phyloP scores from a whole-genome alignment of 2,797 vertebrate species.

The Tarsius wallacei region DNA sequence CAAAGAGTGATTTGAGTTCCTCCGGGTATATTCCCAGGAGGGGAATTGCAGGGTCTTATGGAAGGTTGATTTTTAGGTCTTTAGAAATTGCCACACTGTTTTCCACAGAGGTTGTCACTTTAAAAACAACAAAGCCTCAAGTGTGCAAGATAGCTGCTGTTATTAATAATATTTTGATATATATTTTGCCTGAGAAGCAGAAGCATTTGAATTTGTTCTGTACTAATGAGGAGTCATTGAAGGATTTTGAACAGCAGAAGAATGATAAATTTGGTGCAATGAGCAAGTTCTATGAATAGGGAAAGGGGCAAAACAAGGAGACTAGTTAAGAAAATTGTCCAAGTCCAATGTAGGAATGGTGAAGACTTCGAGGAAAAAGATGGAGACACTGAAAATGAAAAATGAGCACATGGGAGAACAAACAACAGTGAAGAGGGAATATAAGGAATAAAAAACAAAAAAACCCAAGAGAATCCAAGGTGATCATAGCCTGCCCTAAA shows the following conservation, averaged over 20 bases:
- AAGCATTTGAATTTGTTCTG: not conserved
- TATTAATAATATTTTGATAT: no score
- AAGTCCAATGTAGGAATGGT: not conserved
- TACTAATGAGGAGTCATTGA: not conserved
- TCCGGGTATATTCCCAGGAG: no score
- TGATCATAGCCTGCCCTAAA: not conserved
- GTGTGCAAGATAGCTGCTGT: not conserved
- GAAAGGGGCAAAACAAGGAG: fast-evolving
- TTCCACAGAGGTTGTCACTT: no score
- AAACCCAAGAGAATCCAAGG: not conserved
- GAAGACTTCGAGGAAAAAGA: not conserved
- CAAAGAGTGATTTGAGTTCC: no score
- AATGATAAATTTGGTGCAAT: not conserved
- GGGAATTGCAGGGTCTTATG: no score
- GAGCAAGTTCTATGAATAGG: not conserved
- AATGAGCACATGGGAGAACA: not conserved
- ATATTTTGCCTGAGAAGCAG: not conserved
- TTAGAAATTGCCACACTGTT: no score
- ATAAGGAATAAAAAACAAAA: not conserved
- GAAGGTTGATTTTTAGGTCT: no score
- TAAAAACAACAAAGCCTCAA: not conserved
- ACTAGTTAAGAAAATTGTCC: not conserved
- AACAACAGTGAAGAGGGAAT: not conserved
- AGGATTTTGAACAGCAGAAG: not conserved
- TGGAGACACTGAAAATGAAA: not conserved